Evolutionary conservation across 2,888 invertebrate species (phyloP).

Genomic region (Liopterus haemorrhoidalis): DNA sequence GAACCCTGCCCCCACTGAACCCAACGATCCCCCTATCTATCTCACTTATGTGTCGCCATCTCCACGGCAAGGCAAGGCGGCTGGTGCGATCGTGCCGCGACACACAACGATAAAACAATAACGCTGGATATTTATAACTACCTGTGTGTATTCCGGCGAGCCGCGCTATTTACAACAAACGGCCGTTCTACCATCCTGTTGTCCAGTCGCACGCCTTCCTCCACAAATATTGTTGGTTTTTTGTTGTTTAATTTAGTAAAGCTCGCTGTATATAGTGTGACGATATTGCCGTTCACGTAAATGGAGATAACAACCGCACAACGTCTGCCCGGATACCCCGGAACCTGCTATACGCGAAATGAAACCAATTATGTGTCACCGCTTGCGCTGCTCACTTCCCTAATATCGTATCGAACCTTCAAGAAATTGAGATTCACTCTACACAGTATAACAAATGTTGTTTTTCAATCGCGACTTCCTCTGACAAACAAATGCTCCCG

Average conservation of each 20-base stretch:
- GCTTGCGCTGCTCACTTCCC: conserved; percentile 28
- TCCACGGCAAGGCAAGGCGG: too few relatives aligned
- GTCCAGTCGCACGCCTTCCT: too few relatives aligned
- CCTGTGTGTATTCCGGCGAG: conserved; percentile 20
- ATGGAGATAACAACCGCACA: conserved; percentile 26
- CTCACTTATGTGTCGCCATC: conserved; percentile 41
- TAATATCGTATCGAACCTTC: conserved; percentile 6
- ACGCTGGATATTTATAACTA: conserved; percentile 29
- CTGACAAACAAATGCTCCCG: conserved; percentile 5
- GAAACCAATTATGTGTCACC: conserved; percentile 38
- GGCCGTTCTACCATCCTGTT: too few relatives aligned
- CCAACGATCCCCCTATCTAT: conserved; percentile 41
- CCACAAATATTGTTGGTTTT: too few relatives aligned
- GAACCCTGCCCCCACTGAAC: too few relatives aligned
- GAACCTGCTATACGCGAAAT: conserved; percentile 38
- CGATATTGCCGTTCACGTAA: conserved; percentile 30
- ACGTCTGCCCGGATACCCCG: conserved; percentile 25
- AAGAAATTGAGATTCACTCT: conserved; percentile 5
- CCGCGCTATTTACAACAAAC: too few relatives aligned
- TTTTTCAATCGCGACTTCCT: conserved; percentile 21
- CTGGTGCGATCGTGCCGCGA: conserved; percentile 33
- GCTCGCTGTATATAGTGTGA: conserved; percentile 28
- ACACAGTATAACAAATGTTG: conserved; percentile 23
- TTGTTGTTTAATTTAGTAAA: conserved; percentile 7
- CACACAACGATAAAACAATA: conserved; percentile 34